Conservation (phyloP, 2,113 vertebrate species). For the Strigops habroptila region DNA sequence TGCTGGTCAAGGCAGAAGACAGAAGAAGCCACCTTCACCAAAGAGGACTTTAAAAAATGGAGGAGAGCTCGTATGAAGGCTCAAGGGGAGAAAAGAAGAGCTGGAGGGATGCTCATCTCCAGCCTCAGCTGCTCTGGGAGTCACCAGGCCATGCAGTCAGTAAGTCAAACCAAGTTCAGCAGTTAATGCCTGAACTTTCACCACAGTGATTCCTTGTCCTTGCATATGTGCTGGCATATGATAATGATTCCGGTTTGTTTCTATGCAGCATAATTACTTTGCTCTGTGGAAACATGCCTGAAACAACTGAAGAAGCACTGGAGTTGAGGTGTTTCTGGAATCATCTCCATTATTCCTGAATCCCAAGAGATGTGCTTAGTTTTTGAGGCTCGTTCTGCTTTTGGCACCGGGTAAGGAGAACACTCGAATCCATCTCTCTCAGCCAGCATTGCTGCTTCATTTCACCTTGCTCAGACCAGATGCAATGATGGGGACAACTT, state of each 20-base stretch:
- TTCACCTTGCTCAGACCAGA: background rate
- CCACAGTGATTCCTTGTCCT: background rate
- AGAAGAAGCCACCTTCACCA: background rate
- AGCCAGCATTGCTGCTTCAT: background rate
- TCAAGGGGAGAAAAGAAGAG: background rate
- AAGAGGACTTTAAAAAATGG: background rate
- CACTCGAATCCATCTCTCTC: background rate
- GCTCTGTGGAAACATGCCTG: background rate
- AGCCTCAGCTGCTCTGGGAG: background rate
- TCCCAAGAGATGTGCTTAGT: fast-evolving
- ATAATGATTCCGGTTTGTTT: background rate
- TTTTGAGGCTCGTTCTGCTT: background rate
- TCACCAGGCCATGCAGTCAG: fast-evolving
- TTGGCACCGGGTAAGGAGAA: background rate
- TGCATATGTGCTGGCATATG: fast-evolving
- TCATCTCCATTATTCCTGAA: background rate
- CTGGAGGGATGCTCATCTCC: background rate
- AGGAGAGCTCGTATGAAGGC: background rate
- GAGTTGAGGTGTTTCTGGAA: background rate
- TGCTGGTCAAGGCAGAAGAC: background rate
- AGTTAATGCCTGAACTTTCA: background rate
- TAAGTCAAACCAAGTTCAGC: background rate
- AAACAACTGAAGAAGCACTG: background rate
- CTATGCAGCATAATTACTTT: background rate
- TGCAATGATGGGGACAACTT: background rate